These are phyloP conservation scores for Sminthurides aquaticus DNA, from an alignment of 2,888 invertebrate species.

Conservation along the genomic window DNA sequence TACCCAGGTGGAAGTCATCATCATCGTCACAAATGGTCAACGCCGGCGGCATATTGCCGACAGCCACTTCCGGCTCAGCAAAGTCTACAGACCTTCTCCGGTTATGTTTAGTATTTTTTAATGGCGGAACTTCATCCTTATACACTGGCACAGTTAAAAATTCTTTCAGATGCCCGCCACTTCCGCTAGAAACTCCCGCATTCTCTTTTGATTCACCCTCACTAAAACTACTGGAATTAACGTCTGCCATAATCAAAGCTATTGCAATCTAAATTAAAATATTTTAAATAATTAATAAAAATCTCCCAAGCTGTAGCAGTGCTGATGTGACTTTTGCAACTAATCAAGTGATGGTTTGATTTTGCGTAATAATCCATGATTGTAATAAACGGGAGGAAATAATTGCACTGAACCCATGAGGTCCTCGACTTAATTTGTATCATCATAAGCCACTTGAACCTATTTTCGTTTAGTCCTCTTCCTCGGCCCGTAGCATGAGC, in stretches of 20 bases:
- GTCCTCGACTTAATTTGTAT: too few species aligned
- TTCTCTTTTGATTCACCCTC: neutral
- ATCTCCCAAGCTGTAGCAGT: neutral
- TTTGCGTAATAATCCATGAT: neutral
- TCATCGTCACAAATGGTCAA: neutral
- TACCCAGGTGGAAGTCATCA: too few species aligned
- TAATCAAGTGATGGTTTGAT: too few species aligned
- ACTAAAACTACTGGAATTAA: neutral
- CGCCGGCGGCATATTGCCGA: neutral
- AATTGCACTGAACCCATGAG: too few species aligned
- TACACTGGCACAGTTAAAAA: neutral
- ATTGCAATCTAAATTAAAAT: neutral
- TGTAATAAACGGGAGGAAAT: too few species aligned
- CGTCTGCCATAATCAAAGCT: neutral
- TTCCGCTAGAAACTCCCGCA: neutral
- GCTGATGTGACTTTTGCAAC: too few species aligned
- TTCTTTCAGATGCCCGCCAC: neutral
- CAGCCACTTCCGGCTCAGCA: neutral
- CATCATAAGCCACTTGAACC: too few species aligned
- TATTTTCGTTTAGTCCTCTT: too few species aligned
- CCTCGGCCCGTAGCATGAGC: too few species aligned
- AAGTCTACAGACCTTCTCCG: neutral
- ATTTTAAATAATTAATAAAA: neutral
- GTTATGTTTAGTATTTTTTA: neutral
- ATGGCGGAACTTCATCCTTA: neutral